Evolutionary conservation across 2,113 vertebrate genomes (phyloP).

Genomic region (Eulemur macaco): DNA sequence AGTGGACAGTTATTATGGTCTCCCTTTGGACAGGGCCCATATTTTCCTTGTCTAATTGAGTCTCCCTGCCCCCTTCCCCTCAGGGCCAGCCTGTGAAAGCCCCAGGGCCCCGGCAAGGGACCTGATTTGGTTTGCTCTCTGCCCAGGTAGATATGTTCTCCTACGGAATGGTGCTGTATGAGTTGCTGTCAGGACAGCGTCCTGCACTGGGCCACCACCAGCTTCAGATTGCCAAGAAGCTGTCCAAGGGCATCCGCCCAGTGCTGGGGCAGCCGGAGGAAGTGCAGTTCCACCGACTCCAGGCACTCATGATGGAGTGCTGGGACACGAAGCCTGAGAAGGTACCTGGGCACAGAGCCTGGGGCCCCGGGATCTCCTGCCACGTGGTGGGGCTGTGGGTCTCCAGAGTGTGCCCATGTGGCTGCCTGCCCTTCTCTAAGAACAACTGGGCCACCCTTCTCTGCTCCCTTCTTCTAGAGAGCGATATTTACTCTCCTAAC

Average conservation of each 20-base stretch:
- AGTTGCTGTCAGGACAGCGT: constrained; percentile 92
- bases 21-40: neutral
- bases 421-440: neutral
- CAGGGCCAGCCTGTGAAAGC: neutral
- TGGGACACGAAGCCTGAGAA: constrained; percentile 99
- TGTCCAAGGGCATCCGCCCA: constrained; percentile 94
- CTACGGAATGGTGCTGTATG: constrained; percentile 97
- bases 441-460: neutral
- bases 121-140: constrained; percentile 46
- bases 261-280: constrained; percentile 90
- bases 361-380: neutral
- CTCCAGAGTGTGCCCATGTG: fast-evolving
- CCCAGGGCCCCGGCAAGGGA: neutral
- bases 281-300: constrained; percentile 93
- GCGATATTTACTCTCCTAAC: neutral
- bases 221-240: constrained; percentile 95
- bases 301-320: constrained; percentile 92
- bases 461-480: neutral
- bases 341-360: constrained; percentile 81
- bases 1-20: neutral
- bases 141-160: constrained; percentile 98
- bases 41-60: neutral
- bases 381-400: neutral
- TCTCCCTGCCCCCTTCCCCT: neutral
- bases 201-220: constrained; percentile 94